Evolutionary conservation across 2,113 vertebrate genomes (phyloP).

Genomic region (Tachysurus fulvidraco): DNA sequence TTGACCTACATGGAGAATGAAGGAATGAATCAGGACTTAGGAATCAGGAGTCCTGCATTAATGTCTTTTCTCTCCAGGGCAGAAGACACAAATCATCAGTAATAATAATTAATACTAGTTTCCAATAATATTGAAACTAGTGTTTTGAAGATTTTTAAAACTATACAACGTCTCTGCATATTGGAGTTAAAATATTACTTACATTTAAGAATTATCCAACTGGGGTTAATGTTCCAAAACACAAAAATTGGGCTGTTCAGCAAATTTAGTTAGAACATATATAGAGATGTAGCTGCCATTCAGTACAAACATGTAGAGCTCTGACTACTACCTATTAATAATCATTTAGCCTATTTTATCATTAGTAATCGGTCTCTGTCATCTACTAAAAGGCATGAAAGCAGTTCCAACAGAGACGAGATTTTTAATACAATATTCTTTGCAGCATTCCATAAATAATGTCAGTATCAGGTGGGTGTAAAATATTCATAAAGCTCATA

Average conservation of each 20-base stretch:
- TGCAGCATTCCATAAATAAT: conserved; percentile 22
- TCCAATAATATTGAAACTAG: neutral
- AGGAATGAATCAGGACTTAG: neutral
- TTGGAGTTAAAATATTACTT: neutral
- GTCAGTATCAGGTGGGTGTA: neutral
- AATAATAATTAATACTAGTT: neutral
- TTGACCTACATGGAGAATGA: neutral
- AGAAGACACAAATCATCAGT: neutral
- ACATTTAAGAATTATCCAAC: neutral
- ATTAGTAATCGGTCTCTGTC: conserved; percentile 22
- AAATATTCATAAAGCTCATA: conserved; percentile 14
- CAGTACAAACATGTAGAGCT: neutral
- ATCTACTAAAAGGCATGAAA: conserved; percentile 11
- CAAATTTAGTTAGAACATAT: neutral
- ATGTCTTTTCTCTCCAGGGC: neutral
- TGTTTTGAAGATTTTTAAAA: neutral
- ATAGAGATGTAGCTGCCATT: neutral
- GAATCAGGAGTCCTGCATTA: neutral
- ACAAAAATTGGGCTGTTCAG: neutral
- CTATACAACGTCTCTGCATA: neutral
- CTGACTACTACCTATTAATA: neutral
- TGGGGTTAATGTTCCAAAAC: conserved; percentile 1
- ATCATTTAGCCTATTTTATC: neutral
- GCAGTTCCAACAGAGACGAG: conserved; percentile 21
- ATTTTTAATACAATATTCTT: neutral